phyloP scores from a whole-genome alignment of 2,888 invertebrate genomes.

The Agrotis ipsilon region DNA sequence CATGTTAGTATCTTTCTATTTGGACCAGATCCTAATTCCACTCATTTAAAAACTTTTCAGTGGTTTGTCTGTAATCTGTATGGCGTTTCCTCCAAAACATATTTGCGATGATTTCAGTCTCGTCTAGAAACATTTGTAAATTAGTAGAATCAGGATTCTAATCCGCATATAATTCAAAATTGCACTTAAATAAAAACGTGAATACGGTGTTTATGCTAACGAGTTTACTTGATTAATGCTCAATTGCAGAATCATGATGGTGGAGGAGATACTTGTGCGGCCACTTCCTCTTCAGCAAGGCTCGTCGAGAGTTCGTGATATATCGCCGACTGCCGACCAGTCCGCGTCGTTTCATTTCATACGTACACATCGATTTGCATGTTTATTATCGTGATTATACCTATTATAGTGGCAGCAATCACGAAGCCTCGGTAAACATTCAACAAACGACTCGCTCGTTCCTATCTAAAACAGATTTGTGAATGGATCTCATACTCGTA shows the following conservation, averaged over 20 bases:
- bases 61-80: not conserved
- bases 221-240: conserved; percentile 75
- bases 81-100: not conserved
- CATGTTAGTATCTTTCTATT: not conserved
- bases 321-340: conserved; percentile 62
- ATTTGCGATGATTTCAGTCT: not conserved
- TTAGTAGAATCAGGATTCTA: not conserved
- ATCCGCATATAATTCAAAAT: conserved; percentile 47
- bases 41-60: not conserved
- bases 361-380: conserved; percentile 63
- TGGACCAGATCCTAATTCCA: not conserved
- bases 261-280: conserved; percentile 67
- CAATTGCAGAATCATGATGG: conserved; percentile 75
- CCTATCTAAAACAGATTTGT: conserved; percentile 66
- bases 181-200: conserved; percentile 69
- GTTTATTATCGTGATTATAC: conserved; percentile 63
- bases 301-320: conserved; percentile 72
- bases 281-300: conserved; percentile 76
- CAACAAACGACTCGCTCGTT: conserved; percentile 43
- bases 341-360: conserved; percentile 62
- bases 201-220: conserved; percentile 71
- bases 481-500: conserved; percentile 63
- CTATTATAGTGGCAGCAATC: conserved; percentile 59
- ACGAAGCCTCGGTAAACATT: conserved; percentile 58
- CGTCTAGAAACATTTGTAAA: not conserved